Conservation (phyloP, 2,888 invertebrate species). For the Xylocampa areola region DNA sequence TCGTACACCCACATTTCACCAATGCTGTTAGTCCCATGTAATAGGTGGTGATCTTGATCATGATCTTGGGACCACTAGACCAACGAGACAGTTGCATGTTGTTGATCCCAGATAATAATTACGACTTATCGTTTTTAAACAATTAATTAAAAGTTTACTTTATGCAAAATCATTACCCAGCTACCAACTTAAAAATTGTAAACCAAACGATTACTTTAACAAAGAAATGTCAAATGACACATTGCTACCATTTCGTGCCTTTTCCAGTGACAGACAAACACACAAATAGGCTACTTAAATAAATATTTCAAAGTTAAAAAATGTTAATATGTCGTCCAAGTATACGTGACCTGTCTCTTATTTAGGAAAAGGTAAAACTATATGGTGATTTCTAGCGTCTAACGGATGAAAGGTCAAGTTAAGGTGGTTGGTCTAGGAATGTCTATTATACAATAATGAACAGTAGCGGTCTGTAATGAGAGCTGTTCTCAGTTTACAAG, state of each 20-base stretch:
- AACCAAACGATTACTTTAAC: constrained; percentile 58
- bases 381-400: constrained; percentile 5
- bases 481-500: constrained; percentile 51
- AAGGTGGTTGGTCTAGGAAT: constrained; percentile 48
- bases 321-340: constrained; percentile 67
- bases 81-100: too few relatives aligned
- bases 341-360: constrained; percentile 46
- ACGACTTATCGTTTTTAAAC: too few relatives aligned
- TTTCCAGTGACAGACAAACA: constrained; percentile 72
- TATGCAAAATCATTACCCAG: constrained; percentile 40
- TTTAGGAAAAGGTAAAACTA: constrained; percentile 29
- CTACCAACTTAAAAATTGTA: constrained; percentile 50
- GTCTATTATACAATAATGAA: constrained; percentile 49
- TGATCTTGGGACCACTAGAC: too few relatives aligned
- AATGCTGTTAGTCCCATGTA: too few relatives aligned
- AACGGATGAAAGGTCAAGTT: constrained; percentile 34
- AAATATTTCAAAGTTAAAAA: constrained; percentile 77
- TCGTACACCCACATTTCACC: too few relatives aligned
- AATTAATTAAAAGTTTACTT: too few relatives aligned
- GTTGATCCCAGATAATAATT: too few relatives aligned
- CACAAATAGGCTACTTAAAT: constrained; percentile 80
- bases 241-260: constrained; percentile 71
- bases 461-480: constrained; percentile 60
- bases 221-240: constrained; percentile 66
- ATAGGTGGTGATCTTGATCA: too few relatives aligned